phyloP scores from a whole-genome alignment of 2,113 vertebrate genomes.

The Lagenorhynchus albirostris region DNA sequence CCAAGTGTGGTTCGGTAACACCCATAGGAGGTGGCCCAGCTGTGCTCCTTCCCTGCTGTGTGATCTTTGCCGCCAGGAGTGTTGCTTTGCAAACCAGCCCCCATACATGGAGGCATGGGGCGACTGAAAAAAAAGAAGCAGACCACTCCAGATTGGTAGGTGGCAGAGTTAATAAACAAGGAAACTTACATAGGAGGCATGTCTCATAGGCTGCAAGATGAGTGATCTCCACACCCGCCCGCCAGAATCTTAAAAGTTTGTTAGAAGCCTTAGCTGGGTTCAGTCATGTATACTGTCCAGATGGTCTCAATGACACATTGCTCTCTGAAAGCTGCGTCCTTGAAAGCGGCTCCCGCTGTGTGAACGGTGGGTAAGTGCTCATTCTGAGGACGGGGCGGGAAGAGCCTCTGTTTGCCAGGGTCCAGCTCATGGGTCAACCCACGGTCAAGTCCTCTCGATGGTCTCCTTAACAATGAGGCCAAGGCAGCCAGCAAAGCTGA shows the following conservation, averaged over 20 bases:
- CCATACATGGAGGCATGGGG: not conserved
- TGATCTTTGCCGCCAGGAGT: not conserved
- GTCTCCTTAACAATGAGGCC: not conserved
- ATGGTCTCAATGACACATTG: not conserved
- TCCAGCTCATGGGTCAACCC: not conserved
- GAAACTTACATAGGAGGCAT: too few species aligned
- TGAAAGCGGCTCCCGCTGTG: not conserved
- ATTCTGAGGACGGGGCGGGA: not conserved
- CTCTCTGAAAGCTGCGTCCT: not conserved
- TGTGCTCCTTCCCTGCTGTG: not conserved
- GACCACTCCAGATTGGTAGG: not conserved
- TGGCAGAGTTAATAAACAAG: not conserved
- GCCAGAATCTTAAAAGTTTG: not conserved
- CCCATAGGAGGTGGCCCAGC: not conserved
- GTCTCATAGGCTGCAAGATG: fast-evolving
- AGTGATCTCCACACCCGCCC: fast-evolving
- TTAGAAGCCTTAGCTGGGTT: not conserved
- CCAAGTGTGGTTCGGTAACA: not conserved
- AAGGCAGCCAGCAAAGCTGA: not conserved
- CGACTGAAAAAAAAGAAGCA: not conserved
- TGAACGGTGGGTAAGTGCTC: too few species aligned
- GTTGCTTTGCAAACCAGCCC: not conserved
- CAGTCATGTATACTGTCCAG: not conserved
- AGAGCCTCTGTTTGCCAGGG: not conserved
- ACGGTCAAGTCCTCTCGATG: not conserved